Evolutionary conservation across 2,888 invertebrate genomes (phyloP).

Genomic region (Thalpophila matura): DNA sequence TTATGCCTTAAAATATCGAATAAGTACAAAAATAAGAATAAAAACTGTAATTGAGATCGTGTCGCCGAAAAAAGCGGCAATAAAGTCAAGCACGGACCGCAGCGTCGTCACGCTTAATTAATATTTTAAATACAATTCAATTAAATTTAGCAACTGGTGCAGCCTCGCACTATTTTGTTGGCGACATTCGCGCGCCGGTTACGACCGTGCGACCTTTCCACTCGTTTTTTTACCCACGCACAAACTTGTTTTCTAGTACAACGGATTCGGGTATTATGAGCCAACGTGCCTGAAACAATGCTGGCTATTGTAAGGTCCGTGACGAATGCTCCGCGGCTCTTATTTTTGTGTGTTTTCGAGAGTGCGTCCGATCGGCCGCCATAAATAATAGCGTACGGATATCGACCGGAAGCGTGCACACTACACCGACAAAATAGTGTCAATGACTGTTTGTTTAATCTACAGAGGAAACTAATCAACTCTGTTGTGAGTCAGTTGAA

Average conservation of each 20-base stretch:
- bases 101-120: slow-evolving; percentile 83
- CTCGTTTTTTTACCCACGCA: slow-evolving; percentile 69
- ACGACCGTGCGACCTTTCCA: slow-evolving; percentile 68
- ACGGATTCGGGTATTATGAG: slow-evolving; percentile 77
- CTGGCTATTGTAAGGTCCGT: slow-evolving; percentile 81
- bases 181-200: slow-evolving; percentile 59
- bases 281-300: slow-evolving; percentile 84
- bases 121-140: slow-evolving; percentile 85
- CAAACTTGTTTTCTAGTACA: slow-evolving; percentile 80
- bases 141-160: slow-evolving; percentile 78
- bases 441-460: slow-evolving; percentile 81
- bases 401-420: slow-evolving; percentile 86
- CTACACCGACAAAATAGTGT: slow-evolving; percentile 79
- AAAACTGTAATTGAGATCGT: slow-evolving; percentile 83
- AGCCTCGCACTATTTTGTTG: slow-evolving; percentile 69
- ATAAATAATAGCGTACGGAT: slow-evolving; percentile 86
- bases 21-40: slow-evolving; percentile 75
- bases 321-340: slow-evolving; percentile 84
- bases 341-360: slow-evolving; percentile 88
- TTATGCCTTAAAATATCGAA: slow-evolving; percentile 85
- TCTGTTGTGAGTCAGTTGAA: slow-evolving; percentile 60
- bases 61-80: slow-evolving; percentile 81
- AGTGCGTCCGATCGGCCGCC: slow-evolving; percentile 81
- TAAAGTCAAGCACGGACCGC: slow-evolving; percentile 77
- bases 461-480: slow-evolving; percentile 76